These are phyloP conservation scores for Pterocles gutturalis DNA, from an alignment of 2,113 vertebrate genomes.

Conservation along the genomic window DNA sequence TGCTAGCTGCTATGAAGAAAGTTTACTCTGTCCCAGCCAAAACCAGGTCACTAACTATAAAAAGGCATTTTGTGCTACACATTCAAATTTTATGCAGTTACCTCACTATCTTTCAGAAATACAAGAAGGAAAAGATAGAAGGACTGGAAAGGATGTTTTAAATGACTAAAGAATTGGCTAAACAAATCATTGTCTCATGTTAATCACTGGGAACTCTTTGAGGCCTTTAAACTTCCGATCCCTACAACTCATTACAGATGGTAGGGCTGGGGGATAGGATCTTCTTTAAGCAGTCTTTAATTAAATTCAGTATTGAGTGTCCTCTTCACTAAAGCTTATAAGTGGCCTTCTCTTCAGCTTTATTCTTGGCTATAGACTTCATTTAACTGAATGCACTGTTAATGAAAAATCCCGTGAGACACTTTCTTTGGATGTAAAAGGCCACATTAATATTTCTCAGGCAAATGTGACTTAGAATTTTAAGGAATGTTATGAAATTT, in stretches of 20 bases:
- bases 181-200: conserved; percentile 1
- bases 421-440: neutral
- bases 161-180: neutral
- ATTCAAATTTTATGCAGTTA: neutral
- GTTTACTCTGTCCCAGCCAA: too few species aligned
- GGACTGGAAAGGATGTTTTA: neutral
- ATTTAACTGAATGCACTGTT: neutral
- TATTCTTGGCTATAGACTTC: neutral
- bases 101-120: neutral
- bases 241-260: neutral
- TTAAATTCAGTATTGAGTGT: neutral
- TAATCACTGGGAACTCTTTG: neutral
- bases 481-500: neutral
- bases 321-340: neutral
- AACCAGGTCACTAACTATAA: neutral
- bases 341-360: neutral
- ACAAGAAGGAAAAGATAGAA: neutral
- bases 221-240: neutral
- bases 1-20: too few species aligned
- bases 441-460: neutral
- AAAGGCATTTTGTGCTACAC: neutral
- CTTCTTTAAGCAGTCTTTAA: neutral
- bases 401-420: neutral
- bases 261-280: neutral
- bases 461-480: neutral